phyloP scores from a whole-genome alignment of 2,888 invertebrate genomes.

The Chrysolina haemoptera region DNA sequence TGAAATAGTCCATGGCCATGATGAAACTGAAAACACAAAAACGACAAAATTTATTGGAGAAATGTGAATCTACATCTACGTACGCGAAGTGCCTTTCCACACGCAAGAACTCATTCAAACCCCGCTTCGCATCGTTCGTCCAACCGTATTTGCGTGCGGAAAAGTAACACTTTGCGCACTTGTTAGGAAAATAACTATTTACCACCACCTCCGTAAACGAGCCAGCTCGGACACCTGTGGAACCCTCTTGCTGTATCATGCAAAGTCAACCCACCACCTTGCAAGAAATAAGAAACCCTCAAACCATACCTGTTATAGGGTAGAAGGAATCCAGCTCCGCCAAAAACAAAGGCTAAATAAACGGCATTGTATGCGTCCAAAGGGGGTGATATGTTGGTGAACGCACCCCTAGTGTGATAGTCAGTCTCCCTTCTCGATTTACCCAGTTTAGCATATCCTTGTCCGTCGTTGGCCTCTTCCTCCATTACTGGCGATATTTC shows the following conservation, averaged over 20 bases:
- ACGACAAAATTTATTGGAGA: no score
- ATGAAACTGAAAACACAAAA: constrained; percentile 81
- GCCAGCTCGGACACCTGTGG: constrained; percentile 5
- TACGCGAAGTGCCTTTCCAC: no score
- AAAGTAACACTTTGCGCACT: no score
- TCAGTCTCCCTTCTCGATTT: constrained; percentile 51
- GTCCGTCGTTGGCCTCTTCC: constrained; percentile 62
- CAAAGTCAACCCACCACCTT: not conserved
- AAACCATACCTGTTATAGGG: constrained; percentile 88
- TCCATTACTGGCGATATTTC: constrained; percentile 50
- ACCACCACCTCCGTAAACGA: not conserved
- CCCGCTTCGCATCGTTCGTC: no score
- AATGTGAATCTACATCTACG: no score
- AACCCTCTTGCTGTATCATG: not conserved
- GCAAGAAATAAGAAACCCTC: constrained; percentile 8
- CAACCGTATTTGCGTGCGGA: no score
- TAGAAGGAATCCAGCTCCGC: constrained; percentile 90
- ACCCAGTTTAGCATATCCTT: constrained; percentile 65
- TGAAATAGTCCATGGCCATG: constrained; percentile 94
- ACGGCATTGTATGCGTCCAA: constrained; percentile 81
- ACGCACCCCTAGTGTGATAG: constrained; percentile 68
- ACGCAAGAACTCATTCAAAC: no score
- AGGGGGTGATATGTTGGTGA: constrained; percentile 77
- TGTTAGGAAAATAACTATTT: not conserved
- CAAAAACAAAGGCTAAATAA: constrained; percentile 83